These are phyloP conservation scores for Trigoniulus corallinus DNA, from an alignment of 1,140 invertebrate species.

Conservation along the genomic window DNA sequence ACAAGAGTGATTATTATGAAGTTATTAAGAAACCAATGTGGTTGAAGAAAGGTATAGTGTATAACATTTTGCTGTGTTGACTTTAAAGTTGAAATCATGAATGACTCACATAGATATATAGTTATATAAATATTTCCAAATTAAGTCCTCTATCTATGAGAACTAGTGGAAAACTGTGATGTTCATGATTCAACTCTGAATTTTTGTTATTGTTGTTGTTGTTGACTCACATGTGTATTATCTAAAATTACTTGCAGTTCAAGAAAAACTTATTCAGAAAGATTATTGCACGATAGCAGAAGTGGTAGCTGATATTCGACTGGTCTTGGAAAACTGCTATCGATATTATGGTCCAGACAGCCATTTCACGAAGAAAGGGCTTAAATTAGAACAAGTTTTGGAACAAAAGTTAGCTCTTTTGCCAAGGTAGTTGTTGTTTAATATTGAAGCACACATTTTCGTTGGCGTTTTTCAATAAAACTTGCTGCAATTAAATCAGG, in stretches of 20 bases:
- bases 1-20: slow-evolving; percentile 26
- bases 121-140: too few species aligned
- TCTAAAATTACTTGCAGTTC: too few species aligned
- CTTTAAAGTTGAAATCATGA: not conserved
- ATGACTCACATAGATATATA: not conserved
- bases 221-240: slow-evolving; percentile 30
- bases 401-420: slow-evolving; percentile 31
- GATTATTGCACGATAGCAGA: slow-evolving; percentile 27
- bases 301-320: slow-evolving; percentile 31
- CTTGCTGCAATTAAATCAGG: not conserved
- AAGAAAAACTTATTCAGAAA: slow-evolving; percentile 3
- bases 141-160: too few species aligned
- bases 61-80: slow-evolving; percentile 4
- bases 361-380: slow-evolving; percentile 28
- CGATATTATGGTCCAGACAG: slow-evolving; percentile 32
- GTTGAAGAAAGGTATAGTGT: slow-evolving; percentile 25
- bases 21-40: slow-evolving; percentile 27
- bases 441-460: slow-evolving; percentile 3
- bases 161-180: not conserved
- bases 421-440: slow-evolving; percentile 25
- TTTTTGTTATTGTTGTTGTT: slow-evolving; percentile 17
- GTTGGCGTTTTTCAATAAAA: not conserved
- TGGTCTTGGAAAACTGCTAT: slow-evolving; percentile 36
- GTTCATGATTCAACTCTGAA: not conserved
- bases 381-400: slow-evolving; percentile 31